Conservation (phyloP, 2,113 vertebrate species). For the Cardinalis cardinalis region DNA sequence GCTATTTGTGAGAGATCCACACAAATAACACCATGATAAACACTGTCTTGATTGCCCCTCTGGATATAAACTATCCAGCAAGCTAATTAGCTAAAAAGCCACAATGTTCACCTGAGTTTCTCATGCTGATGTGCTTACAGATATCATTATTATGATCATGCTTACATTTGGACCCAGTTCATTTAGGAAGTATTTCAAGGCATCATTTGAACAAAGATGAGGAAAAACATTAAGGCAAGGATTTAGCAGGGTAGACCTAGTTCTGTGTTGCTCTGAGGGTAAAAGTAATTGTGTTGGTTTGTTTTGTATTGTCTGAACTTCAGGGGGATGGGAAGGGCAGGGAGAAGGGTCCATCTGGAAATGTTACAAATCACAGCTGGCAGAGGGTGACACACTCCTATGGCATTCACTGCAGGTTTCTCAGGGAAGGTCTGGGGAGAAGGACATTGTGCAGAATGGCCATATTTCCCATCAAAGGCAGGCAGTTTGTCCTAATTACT, state of each 20-base stretch:
- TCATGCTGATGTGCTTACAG: not conserved
- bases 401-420: not conserved
- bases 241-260: not conserved
- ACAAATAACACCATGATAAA: accelerated
- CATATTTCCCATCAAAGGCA: not conserved
- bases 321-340: not conserved
- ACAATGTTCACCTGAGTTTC: not conserved
- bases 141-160: not conserved
- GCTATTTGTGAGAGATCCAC: not conserved
- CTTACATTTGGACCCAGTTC: not conserved
- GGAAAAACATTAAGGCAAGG: not conserved
- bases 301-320: not conserved
- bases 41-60: not conserved
- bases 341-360: not conserved
- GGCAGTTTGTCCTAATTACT: not conserved
- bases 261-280: not conserved
- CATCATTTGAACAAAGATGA: not conserved
- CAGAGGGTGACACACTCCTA: not conserved
- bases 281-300: not conserved
- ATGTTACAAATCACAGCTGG: not conserved
- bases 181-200: not conserved
- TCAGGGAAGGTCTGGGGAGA: not conserved
- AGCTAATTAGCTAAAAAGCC: not conserved
- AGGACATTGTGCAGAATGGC: not conserved
- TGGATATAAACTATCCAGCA: not conserved